Evolutionary conservation across 2,113 vertebrate species (phyloP).

Genomic region (Phaetusa simplex): DNA sequence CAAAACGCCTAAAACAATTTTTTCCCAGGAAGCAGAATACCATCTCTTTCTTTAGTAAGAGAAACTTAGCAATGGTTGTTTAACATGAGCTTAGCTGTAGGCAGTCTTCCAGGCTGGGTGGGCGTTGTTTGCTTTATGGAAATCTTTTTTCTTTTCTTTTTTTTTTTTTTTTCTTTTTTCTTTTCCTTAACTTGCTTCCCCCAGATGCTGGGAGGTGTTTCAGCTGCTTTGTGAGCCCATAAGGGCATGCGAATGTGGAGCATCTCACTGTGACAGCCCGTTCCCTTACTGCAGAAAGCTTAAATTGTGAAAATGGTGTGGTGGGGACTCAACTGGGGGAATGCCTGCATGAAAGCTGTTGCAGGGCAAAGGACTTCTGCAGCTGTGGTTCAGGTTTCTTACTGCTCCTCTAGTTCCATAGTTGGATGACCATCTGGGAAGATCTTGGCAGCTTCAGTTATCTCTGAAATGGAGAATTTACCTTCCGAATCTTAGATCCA

Average conservation of each 20-base stretch:
- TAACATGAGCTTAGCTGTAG: slow-evolving; percentile 1
- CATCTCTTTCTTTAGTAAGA: slow-evolving; percentile 13
- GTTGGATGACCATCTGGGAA: neutral
- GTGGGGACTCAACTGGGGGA: neutral
- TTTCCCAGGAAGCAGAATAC: neutral
- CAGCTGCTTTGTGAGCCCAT: neutral
- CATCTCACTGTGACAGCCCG: neutral
- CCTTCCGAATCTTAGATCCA: neutral
- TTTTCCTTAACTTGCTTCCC: neutral
- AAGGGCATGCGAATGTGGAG: neutral
- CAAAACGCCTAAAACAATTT: neutral
- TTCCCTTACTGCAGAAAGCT: neutral
- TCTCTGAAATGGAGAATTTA: neutral
- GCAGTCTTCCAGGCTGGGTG: slow-evolving; percentile 12
- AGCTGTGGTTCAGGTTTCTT: neutral
- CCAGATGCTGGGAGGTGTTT: slow-evolving; percentile 2
- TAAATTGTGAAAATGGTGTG: neutral
- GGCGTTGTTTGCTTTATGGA: slow-evolving; percentile 11
- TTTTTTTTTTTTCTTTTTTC: neutral
- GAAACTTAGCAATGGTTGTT: slow-evolving; percentile 5
- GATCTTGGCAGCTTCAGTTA: neutral
- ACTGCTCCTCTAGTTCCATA: neutral
- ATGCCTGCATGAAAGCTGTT: neutral
- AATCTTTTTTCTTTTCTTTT: neutral
- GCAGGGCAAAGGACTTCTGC: neutral